A percentile compares a stretch with the other conserved stretches of the same genome.
These are phyloP conservation scores for Rhea americana DNA, from an alignment of 2,113 vertebrate genomes.

Conservation along the genomic window DNA sequence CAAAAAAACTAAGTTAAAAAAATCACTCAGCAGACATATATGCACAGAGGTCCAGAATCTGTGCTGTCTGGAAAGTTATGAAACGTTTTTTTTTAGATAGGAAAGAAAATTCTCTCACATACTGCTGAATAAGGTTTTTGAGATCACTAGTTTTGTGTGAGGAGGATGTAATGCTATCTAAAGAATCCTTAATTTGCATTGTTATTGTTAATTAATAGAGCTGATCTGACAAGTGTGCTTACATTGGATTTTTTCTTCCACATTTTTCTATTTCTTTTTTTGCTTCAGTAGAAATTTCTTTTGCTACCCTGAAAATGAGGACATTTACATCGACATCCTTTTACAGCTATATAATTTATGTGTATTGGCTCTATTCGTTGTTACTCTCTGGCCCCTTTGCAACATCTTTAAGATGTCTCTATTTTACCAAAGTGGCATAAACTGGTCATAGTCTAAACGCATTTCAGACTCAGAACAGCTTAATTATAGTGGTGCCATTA, in stretches of 20 bases:
- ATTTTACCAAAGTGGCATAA: not conserved
- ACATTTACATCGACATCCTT: slow-evolving; percentile 6
- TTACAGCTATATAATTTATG: slow-evolving; percentile 20
- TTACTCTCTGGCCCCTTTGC: not conserved
- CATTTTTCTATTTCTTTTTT: not conserved
- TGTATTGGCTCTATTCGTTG: not conserved
- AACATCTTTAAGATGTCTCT: not conserved
- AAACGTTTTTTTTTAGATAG: slow-evolving; percentile 17
- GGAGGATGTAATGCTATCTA: slow-evolving; percentile 15
- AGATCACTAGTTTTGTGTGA: not conserved
- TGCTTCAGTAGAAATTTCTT: not conserved
- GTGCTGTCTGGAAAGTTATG: not conserved
- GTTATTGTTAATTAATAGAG: slow-evolving; percentile 57
- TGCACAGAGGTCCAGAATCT: not conserved
- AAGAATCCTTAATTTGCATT: slow-evolving; percentile 37
- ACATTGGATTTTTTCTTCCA: not conserved
- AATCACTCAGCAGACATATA: not conserved
- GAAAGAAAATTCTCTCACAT: not conserved
- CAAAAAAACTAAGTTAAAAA: slow-evolving; percentile 56
- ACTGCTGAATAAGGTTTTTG: slow-evolving; percentile 3
- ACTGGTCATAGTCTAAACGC: not conserved
- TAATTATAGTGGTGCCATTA: slow-evolving; percentile 26
- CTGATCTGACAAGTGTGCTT: slow-evolving; percentile 1
- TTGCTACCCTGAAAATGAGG: not conserved
- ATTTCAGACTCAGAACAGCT: not conserved